Evolutionary conservation across 2,888 invertebrate species (phyloP).

Genomic region (Nipponacmea schrenckii): DNA sequence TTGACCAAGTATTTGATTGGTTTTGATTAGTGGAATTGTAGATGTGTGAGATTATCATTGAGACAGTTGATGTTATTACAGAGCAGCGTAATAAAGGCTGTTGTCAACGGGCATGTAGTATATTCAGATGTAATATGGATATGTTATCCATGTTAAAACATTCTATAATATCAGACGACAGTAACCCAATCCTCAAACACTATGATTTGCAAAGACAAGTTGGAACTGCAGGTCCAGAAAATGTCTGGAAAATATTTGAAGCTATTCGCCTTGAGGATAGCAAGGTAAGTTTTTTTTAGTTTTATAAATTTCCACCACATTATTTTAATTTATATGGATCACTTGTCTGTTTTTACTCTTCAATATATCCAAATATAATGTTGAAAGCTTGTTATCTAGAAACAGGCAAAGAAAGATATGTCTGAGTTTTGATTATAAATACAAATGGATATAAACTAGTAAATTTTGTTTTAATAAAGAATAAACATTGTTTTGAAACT

Average conservation of each 20-base stretch:
- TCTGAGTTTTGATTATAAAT: too few species aligned
- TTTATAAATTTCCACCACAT: neutral
- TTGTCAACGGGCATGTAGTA: slow-evolving; percentile 26
- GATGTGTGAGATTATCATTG: neutral
- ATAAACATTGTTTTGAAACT: too few species aligned
- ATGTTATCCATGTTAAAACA: slow-evolving; percentile 60
- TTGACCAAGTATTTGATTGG: neutral
- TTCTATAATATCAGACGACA: slow-evolving; percentile 63
- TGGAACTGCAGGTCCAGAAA: slow-evolving; percentile 85
- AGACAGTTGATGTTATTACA: neutral
- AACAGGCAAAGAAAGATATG: too few species aligned
- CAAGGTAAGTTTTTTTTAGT: slow-evolving; percentile 76
- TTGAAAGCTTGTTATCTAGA: too few species aligned
- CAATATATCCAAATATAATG: too few species aligned
- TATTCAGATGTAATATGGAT: slow-evolving; percentile 52
- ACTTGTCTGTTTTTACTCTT: too few species aligned
- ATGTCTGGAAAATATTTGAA: slow-evolving; percentile 92
- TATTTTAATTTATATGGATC: too few species aligned
- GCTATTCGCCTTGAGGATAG: slow-evolving; percentile 88
- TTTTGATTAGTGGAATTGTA: neutral
- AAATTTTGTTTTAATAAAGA: too few species aligned
- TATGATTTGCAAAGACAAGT: slow-evolving; percentile 87
- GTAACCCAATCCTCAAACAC: slow-evolving; percentile 82
- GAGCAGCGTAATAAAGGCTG: neutral
- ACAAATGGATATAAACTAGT: too few species aligned